These are phyloP conservation scores for Oenanthe oenanthe DNA, from an alignment of 2,113 vertebrate genomes.

Conservation along the genomic window DNA sequence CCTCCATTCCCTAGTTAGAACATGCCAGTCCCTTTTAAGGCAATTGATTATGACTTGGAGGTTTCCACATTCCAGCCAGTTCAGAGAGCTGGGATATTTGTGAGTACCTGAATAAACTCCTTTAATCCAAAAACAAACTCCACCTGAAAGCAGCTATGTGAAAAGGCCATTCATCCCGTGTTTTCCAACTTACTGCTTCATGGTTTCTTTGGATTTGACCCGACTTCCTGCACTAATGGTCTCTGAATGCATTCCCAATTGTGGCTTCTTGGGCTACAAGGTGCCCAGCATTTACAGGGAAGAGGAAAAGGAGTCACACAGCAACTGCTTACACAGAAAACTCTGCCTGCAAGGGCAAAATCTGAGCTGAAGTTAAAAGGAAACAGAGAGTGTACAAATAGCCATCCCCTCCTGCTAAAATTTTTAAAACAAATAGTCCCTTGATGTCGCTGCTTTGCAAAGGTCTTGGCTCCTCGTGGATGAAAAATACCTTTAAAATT, in stretches of 20 bases:
- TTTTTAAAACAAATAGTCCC: constrained; percentile 33
- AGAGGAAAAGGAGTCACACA: constrained; percentile 58
- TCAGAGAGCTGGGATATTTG: constrained; percentile 74
- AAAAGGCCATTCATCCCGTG: constrained; percentile 77
- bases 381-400: neutral
- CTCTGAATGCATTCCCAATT: constrained; percentile 73
- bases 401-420: neutral
- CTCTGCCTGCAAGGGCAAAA: constrained; percentile 1
- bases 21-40: constrained; percentile 63
- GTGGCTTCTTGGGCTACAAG: constrained; percentile 66
- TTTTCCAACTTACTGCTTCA: constrained; percentile 66
- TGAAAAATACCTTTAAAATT: constrained; percentile 16
- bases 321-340: constrained; percentile 36
- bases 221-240: constrained; percentile 77
- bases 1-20: constrained; percentile 56
- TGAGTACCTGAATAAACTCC: constrained; percentile 81
- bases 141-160: constrained; percentile 74
- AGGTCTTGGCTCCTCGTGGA: neutral
- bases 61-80: constrained; percentile 74
- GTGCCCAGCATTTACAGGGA: constrained; percentile 40
- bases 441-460: neutral
- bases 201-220: constrained; percentile 71
- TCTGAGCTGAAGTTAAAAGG: neutral
- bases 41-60: constrained; percentile 74
- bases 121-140: constrained; percentile 83